These are phyloP conservation scores for Drosophila leonis DNA, from an alignment of 2,888 invertebrate genomes.

Conservation along the genomic window DNA sequence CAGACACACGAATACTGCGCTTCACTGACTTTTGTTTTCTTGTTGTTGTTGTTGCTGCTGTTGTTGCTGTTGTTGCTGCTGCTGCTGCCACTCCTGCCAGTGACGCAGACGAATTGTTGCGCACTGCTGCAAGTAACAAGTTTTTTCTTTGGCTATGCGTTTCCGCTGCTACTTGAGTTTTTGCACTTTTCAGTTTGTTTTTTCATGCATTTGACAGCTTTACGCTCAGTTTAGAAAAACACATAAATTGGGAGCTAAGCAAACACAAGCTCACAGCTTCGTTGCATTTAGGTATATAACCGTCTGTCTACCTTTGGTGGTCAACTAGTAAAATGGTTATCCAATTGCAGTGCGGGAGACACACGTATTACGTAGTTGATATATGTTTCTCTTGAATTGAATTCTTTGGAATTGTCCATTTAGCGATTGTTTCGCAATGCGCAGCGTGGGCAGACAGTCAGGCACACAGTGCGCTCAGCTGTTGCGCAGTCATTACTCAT, in stretches of 20 bases:
- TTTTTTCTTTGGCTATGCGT: slow-evolving; percentile 26
- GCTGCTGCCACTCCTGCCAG: slow-evolving; percentile 55
- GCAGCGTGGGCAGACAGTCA: slow-evolving; percentile 49
- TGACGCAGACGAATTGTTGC: slow-evolving; percentile 69
- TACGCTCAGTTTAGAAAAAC: slow-evolving; percentile 39
- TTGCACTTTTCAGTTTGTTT: slow-evolving; percentile 27
- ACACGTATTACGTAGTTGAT: background rate
- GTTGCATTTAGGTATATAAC: background rate
- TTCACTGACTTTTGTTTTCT: slow-evolving; percentile 49
- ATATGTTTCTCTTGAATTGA: background rate
- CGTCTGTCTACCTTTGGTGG: slow-evolving; percentile 8
- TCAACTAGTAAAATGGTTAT: background rate
- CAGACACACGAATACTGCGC: slow-evolving; percentile 35
- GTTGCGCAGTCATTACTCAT: slow-evolving; percentile 61
- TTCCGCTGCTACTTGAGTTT: slow-evolving; percentile 34
- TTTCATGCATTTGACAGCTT: slow-evolving; percentile 60
- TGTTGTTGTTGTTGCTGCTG: slow-evolving; percentile 14
- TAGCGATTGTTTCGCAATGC: slow-evolving; percentile 11
- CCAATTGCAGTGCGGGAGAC: background rate
- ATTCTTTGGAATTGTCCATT: slow-evolving; percentile 8
- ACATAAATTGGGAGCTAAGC: slow-evolving; percentile 29
- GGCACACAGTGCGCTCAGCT: slow-evolving; percentile 51
- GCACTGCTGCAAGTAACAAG: slow-evolving; percentile 44
- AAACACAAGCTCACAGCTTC: slow-evolving; percentile 19
- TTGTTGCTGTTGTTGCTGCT: slow-evolving; percentile 19